Evolutionary conservation across 2,888 invertebrate genomes (phyloP).

Genomic region (Dione vanillae): DNA sequence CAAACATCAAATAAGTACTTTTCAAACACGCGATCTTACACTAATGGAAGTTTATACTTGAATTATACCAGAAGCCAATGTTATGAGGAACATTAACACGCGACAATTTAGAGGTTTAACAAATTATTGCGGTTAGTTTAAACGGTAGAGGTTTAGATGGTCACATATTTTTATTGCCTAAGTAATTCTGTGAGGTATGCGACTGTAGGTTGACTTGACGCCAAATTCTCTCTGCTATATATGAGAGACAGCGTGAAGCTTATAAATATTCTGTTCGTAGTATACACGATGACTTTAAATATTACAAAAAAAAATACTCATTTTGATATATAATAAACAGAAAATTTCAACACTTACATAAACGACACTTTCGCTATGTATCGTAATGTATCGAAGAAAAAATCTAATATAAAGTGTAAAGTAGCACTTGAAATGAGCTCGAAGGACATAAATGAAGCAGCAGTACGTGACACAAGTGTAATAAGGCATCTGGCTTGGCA

Average conservation of each 20-base stretch:
- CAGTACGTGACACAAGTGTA: constrained; percentile 42
- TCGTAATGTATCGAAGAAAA: not conserved
- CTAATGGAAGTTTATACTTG: not conserved
- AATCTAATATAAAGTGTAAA: not conserved
- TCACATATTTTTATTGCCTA: too few relatives aligned
- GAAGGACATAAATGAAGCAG: constrained; percentile 39
- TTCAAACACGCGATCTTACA: constrained; percentile 11
- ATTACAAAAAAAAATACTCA: not conserved
- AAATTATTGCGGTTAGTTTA: not conserved
- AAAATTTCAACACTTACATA: too few relatives aligned
- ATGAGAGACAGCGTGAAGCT: too few relatives aligned
- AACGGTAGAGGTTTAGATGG: too few relatives aligned
- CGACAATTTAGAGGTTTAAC: not conserved
- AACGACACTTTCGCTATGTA: not conserved
- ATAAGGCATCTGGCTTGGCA: constrained; percentile 28
- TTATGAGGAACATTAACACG: constrained; percentile 11
- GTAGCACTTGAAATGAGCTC: constrained; percentile 19
- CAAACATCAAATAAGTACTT: constrained; percentile 20
- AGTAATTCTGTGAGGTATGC: too few relatives aligned
- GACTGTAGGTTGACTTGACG: too few relatives aligned
- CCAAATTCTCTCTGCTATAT: too few relatives aligned
- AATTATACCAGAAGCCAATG: not conserved
- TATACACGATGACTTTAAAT: too few relatives aligned
- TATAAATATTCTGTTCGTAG: too few relatives aligned
- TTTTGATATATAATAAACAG: too few relatives aligned